Evolutionary conservation across 2,888 invertebrate genomes (phyloP), one percentile per base, ranked within the genome.

Genomic region (Lamellibrachia columna): DNA sequence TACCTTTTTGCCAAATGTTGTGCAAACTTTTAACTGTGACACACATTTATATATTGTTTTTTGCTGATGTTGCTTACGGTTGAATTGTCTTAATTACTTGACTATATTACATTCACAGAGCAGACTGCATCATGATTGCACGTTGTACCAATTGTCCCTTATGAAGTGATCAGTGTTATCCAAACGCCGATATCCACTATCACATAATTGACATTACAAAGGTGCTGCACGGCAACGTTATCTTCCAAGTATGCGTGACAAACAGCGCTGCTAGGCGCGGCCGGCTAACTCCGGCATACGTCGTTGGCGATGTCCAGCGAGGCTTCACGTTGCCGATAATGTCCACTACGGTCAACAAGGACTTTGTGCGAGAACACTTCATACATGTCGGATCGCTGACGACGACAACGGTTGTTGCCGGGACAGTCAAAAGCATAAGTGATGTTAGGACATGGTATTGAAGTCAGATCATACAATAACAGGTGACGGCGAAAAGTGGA

Each of bases 201-300:
- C 75, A 75, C 22, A 22, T 75, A 75, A 75, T 22, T 22, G 15
- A 22, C 75, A 75, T 15, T 75, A 40, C 22, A n/a, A n/a, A 75
- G n/a, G 75, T 75, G 75, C 75, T 75, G 6, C 75, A 4, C 22
- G 75, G 75, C n/a, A 75, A 75, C 75, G 75, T n/a, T 75, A 75
- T 75, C 75, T 75, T 75, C 75, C 75, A 75, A n/a, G 75, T 75
- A 75, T n/a, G 15, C 75, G 75, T 22, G 75, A 75, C 75, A 75
- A 75, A 75, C 75, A 75, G 22, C 2, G 75, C 75, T 75, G 75
- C 75, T 75, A 22, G 22, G 75, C 22, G 15, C 3, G 75, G 3
- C 15, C 75, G 22, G 6, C 3, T n/a, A 22, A 3, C 75, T 75
- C 22, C 75, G 75, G 22, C 22, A 75, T 75, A 22, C 75, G 75